Evolutionary conservation across 2,797 vertebrate species (phyloP).

Genomic region (Melanotaenia nigrans): DNA sequence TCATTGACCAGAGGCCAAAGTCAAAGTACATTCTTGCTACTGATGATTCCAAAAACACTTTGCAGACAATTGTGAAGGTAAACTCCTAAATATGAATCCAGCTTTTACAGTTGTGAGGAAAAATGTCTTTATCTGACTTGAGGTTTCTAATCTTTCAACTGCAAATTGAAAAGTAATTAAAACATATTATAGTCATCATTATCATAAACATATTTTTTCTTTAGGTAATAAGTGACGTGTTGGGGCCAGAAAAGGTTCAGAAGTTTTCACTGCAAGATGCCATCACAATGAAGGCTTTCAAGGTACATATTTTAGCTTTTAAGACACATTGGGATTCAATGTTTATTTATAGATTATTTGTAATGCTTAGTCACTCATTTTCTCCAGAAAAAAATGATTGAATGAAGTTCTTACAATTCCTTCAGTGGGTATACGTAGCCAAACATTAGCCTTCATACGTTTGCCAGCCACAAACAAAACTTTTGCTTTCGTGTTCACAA

Average conservation of each 20-base stretch:
- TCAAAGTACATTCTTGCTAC: conserved; percentile 87
- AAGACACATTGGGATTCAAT: background rate
- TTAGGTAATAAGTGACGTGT: conserved; percentile 86
- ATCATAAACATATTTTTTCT: conserved; percentile 3
- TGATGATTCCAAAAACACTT: conserved; percentile 86
- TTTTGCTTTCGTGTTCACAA: background rate
- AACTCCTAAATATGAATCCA: background rate
- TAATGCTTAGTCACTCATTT: background rate
- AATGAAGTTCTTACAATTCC: background rate
- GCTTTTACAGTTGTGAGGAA: background rate
- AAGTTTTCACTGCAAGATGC: conserved; percentile 83
- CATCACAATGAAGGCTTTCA: conserved; percentile 83
- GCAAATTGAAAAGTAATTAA: background rate
- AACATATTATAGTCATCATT: background rate
- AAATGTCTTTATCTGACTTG: background rate
- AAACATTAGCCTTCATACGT: background rate
- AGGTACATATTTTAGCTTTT: conserved; percentile 65
- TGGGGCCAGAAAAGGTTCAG: conserved; percentile 86
- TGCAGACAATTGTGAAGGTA: conserved; percentile 87
- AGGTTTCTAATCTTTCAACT: background rate
- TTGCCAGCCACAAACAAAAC: background rate
- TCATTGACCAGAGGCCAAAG: conserved; percentile 86
- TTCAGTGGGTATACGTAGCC: background rate
- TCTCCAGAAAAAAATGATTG: background rate
- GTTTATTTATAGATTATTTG: background rate